Percentiles rank a stretch among this genome's conserved stretches.
Evolutionary conservation across 2,797 vertebrate species (phyloP).

Genomic region (Gallinago solitaria): DNA sequence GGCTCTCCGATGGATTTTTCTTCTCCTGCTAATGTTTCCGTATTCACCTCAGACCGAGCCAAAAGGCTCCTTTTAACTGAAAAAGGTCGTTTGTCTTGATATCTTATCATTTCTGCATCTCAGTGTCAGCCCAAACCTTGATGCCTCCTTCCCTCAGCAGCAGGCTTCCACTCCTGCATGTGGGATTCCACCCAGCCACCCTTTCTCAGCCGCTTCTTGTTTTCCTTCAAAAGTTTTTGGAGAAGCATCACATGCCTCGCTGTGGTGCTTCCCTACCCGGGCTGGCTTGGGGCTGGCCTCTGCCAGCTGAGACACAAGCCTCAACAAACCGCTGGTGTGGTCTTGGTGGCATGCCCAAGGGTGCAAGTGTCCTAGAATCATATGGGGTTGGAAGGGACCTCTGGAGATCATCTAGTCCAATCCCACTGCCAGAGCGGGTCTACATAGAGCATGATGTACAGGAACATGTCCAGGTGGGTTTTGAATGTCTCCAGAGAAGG

Average conservation of each 20-base stretch:
- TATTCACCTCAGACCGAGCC: neutral
- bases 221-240: neutral
- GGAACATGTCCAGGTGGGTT: too few species aligned
- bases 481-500: too few species aligned
- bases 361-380: neutral
- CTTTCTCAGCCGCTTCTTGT: neutral
- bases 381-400: too few species aligned
- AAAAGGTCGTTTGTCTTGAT: neutral
- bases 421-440: too few species aligned
- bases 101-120: slow-evolving; percentile 17
- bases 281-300: neutral
- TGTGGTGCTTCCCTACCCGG: accelerated
- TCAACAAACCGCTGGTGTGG: neutral
- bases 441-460: too few species aligned
- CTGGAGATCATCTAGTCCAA: too few species aligned
- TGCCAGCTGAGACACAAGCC: neutral
- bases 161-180: neutral
- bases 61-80: slow-evolving; percentile 7
- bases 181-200: neutral
- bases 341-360: neutral
- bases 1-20: neutral
- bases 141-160: neutral
- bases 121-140: neutral
- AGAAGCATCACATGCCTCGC: neutral
- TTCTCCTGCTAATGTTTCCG: slow-evolving; percentile 5